Evolutionary conservation across 2,113 vertebrate species (phyloP).

Genomic region (Tautogolabrus adspersus): DNA sequence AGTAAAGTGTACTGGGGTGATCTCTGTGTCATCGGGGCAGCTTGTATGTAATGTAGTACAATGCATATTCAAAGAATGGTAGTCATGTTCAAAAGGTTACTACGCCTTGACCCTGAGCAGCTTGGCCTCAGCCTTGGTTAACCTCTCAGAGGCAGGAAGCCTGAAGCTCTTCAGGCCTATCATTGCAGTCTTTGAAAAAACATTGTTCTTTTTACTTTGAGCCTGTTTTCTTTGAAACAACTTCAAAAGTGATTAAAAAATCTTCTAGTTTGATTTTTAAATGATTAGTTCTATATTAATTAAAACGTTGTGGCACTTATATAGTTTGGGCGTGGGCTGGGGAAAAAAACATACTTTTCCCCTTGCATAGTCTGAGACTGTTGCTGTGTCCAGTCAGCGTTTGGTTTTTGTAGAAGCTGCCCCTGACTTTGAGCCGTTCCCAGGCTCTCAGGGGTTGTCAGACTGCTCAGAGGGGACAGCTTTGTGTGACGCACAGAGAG

Average conservation of each 20-base stretch:
- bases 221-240: background rate
- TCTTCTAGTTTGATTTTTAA: background rate
- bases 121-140: background rate
- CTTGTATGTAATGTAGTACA: conserved; percentile 42
- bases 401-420: conserved; percentile 33
- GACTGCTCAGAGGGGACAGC: conserved; percentile 66
- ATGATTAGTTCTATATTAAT: background rate
- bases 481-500: conserved; percentile 77
- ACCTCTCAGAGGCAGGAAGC: background rate
- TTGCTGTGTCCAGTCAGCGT: conserved; percentile 55
- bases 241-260: background rate
- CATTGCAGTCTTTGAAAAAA: background rate
- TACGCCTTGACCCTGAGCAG: conserved; percentile 5
- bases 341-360: conserved; percentile 3
- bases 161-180: background rate
- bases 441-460: conserved; percentile 64
- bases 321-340: background rate
- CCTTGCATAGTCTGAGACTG: background rate
- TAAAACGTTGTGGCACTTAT: background rate
- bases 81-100: conserved; percentile 11
- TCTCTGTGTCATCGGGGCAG: conserved; percentile 57
- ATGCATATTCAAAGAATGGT: conserved; percentile 48
- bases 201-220: background rate
- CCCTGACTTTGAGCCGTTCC: conserved; percentile 82
- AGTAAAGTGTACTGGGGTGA: conserved; percentile 58